A percentile compares a stretch with the other conserved stretches of the same genome.
Conservation (phyloP, 2,888 invertebrate genomes). For the Tenthredo amoena region DNA sequence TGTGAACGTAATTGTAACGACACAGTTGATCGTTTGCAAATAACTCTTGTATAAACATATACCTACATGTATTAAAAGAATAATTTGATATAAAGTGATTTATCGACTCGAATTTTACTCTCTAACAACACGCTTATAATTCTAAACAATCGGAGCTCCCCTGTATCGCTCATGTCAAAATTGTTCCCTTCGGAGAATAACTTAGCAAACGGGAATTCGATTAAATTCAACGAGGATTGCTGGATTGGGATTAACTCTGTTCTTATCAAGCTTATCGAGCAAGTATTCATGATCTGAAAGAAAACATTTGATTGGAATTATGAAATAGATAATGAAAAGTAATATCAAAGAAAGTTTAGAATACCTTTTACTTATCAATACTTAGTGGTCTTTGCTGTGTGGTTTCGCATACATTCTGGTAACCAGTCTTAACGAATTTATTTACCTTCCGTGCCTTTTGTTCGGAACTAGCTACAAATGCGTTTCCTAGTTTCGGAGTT, state of each 20-base stretch:
- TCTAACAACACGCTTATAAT: background rate
- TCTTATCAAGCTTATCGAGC: background rate
- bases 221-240: background rate
- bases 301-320: background rate
- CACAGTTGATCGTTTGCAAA: slow-evolving; percentile 7
- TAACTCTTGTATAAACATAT: slow-evolving; percentile 47
- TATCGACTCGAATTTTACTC: slow-evolving; percentile 15
- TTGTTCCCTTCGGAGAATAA: background rate
- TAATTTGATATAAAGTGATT: slow-evolving; percentile 43
- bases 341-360: background rate
- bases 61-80: slow-evolving; percentile 47
- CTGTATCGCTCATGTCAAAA: background rate
- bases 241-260: background rate
- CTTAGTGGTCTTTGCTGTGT: background rate
- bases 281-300: background rate
- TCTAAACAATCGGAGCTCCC: background rate
- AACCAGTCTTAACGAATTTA: background rate
- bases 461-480: background rate
- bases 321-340: background rate
- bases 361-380: background rate
- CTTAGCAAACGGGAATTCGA: background rate
- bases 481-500: background rate
- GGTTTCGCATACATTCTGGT: background rate
- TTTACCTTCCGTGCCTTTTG: background rate
- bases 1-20: slow-evolving; percentile 9